phyloP scores from a whole-genome alignment of 2,888 invertebrate species.

The Heteromyza rotundicornis region DNA sequence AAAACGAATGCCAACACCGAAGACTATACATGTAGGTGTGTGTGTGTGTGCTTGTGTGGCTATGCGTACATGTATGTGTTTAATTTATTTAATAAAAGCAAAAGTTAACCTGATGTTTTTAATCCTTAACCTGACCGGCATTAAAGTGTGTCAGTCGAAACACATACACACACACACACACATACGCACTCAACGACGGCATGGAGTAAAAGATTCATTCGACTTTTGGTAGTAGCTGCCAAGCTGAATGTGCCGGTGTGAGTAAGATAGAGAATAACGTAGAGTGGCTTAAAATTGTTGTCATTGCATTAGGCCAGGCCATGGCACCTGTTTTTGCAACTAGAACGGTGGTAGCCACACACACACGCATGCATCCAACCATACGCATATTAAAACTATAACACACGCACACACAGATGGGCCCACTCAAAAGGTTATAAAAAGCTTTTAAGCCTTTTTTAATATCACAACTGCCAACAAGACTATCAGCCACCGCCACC shows the following conservation, averaged over 20 bases:
- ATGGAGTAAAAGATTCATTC: too few species aligned
- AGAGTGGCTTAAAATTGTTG: not conserved
- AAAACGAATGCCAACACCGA: not conserved
- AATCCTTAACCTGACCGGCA: slow-evolving; percentile 1
- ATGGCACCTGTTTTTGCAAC: not conserved
- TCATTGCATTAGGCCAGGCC: not conserved
- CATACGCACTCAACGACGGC: too few species aligned
- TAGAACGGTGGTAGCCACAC: not conserved
- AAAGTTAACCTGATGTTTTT: slow-evolving; percentile 4
- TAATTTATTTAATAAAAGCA: slow-evolving; percentile 5
- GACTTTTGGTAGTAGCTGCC: not conserved
- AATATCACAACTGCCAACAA: too few species aligned
- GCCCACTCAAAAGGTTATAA: slow-evolving; percentile 36
- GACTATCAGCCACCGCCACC: too few species aligned
- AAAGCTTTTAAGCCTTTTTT: slow-evolving; percentile 54
- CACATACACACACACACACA: too few species aligned
- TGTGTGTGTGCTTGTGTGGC: not conserved
- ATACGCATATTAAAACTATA: not conserved
- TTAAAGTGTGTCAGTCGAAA: not conserved
- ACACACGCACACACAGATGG: slow-evolving; percentile 6
- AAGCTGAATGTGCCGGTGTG: not conserved
- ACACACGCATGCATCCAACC: not conserved
- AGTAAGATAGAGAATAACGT: not conserved
- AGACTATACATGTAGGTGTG: not conserved
- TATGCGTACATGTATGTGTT: not conserved